A percentile compares a stretch with the other conserved stretches of the same genome.
These are phyloP conservation scores for Invenusta paracnida DNA, from an alignment of 2,888 invertebrate genomes.

Conservation along the genomic window DNA sequence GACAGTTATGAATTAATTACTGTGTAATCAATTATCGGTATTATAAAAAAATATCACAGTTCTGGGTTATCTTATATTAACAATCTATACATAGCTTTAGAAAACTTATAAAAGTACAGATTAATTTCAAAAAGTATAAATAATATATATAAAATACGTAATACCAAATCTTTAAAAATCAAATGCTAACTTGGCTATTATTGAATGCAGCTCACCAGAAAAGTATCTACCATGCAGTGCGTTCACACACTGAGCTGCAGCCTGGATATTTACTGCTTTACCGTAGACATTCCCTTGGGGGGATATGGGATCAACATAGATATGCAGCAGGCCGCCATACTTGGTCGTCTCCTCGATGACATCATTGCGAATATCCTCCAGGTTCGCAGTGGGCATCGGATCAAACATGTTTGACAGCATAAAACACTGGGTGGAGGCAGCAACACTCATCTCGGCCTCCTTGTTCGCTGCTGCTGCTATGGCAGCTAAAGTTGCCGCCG, in stretches of 20 bases:
- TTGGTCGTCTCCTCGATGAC: conserved; percentile 96
- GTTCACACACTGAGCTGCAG: conserved; percentile 90
- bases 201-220: conserved; percentile 66
- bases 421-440: conserved; percentile 87
- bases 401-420: conserved; percentile 99
- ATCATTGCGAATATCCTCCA: conserved; percentile 87
- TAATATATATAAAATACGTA: no score
- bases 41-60: no score
- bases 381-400: conserved; percentile 72
- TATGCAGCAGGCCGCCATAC: conserved; percentile 90
- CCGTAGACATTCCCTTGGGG: conserved; percentile 95
- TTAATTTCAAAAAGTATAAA: no score
- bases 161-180: no score
- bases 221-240: conserved; percentile 65
- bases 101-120: no score
- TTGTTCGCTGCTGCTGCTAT: no score
- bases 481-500: conserved; percentile 65
- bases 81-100: no score
- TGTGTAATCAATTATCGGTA: no score
- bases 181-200: no score
- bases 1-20: no score
- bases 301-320: conserved; percentile 87
- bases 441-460: no score
- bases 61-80: no score
- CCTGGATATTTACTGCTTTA: conserved; percentile 91